These are phyloP conservation scores for Cactoblastis cactorum DNA, from an alignment of 2,888 invertebrate genomes.

Conservation along the genomic window DNA sequence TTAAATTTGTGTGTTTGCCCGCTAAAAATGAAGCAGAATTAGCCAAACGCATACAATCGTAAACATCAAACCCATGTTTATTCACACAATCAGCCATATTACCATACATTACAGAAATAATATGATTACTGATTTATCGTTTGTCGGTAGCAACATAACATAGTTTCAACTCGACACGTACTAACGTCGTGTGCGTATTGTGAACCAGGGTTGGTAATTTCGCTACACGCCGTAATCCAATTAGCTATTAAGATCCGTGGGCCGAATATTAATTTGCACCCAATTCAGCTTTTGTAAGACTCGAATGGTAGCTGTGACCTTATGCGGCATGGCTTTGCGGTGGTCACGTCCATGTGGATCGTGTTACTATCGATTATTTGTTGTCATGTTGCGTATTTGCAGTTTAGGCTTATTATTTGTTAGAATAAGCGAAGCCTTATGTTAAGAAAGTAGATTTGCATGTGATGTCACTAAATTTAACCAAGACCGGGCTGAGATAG, in stretches of 20 bases:
- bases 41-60: slow-evolving; percentile 8
- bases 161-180: slow-evolving; percentile 52
- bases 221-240: slow-evolving; percentile 77
- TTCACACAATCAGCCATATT: slow-evolving; percentile 35
- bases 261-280: slow-evolving; percentile 71
- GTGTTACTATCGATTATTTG: slow-evolving; percentile 35
- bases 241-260: slow-evolving; percentile 79
- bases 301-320: slow-evolving; percentile 44
- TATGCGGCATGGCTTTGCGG: slow-evolving; percentile 43
- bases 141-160: slow-evolving; percentile 49
- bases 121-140: slow-evolving; percentile 67
- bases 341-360: slow-evolving; percentile 33
- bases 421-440: neutral
- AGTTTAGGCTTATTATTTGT: neutral
- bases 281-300: slow-evolving; percentile 60
- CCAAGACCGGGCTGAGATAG: too few species aligned
- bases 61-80: slow-evolving; percentile 32
- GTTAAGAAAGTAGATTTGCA: too few species aligned
- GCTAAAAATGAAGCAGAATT: neutral
- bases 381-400: neutral
- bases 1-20: neutral
- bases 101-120: slow-evolving; percentile 47
- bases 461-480: too few species aligned
- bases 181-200: slow-evolving; percentile 40
- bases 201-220: slow-evolving; percentile 74